These are phyloP conservation scores for Macrocentrus cingulum DNA, from an alignment of 1,140 invertebrate species.

Conservation along the genomic window DNA sequence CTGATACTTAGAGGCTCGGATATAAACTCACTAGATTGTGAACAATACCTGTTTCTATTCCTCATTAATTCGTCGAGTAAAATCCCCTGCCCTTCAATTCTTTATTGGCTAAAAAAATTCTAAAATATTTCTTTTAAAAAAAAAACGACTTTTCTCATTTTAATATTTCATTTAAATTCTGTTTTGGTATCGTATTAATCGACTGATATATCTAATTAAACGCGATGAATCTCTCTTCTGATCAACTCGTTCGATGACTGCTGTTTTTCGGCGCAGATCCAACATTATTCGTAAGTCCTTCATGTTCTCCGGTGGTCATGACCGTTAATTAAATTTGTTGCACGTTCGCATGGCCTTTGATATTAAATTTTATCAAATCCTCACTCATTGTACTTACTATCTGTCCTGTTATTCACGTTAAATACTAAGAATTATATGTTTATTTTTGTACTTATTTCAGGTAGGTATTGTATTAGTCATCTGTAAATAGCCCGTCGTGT, in stretches of 20 bases:
- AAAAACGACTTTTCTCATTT: no score
- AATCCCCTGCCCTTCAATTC: no score
- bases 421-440: neutral
- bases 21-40: neutral
- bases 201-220: no score
- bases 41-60: no score
- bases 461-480: neutral
- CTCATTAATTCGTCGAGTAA: no score
- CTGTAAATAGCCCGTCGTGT: no score
- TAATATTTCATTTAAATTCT: no score
- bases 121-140: no score
- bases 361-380: slow-evolving; percentile 10
- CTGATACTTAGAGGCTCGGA: slow-evolving; percentile 14
- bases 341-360: slow-evolving; percentile 40
- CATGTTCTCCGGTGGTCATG: slow-evolving; percentile 27
- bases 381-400: neutral
- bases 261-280: slow-evolving; percentile 31
- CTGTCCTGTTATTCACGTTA: neutral
- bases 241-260: slow-evolving; percentile 9
- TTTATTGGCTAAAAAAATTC: no score
- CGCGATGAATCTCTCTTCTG: no score
- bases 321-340: slow-evolving; percentile 31
- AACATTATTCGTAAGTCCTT: slow-evolving; percentile 35
- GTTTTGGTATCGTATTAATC: no score
- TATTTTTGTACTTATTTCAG: neutral